phyloP scores from a whole-genome alignment of 2,113 vertebrate genomes.

The Heterotis niloticus region DNA sequence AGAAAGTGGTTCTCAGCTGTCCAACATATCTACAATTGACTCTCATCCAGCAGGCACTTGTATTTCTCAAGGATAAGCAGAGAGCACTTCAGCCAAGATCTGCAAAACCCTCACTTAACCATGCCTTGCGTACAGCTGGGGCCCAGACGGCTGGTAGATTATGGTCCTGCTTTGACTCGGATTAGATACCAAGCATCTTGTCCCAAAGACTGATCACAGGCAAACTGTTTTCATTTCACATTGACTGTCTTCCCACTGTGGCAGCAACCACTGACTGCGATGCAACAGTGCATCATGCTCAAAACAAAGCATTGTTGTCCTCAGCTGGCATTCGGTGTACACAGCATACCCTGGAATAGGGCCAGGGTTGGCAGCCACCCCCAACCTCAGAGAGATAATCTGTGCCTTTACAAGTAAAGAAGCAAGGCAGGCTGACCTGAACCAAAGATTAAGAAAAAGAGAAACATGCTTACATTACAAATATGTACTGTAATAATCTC shows the following conservation, averaged over 20 bases:
- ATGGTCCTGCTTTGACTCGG: background rate
- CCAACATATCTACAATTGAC: background rate
- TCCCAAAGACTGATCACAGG: background rate
- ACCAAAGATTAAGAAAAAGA: no score
- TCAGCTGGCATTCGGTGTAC: background rate
- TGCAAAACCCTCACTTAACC: background rate
- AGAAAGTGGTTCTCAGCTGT: background rate
- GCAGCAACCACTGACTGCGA: background rate
- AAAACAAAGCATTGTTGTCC: slow-evolving; percentile 2
- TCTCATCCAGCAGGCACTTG: background rate
- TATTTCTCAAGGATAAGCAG: background rate
- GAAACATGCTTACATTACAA: no score
- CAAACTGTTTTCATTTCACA: background rate
- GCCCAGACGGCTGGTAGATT: background rate
- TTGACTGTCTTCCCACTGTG: background rate
- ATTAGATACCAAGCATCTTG: background rate
- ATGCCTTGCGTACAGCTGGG: no score
- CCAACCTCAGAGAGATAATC: background rate
- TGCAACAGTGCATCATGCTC: no score
- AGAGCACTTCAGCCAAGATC: background rate
- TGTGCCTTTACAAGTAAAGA: background rate
- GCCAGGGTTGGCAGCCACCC: slow-evolving; percentile 6
- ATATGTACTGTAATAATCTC: no score
- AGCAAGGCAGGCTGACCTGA: background rate
- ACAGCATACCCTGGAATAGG: slow-evolving; percentile 20